phyloP scores from a whole-genome alignment of 2,888 invertebrate genomes.

The Crematogaster levior region DNA sequence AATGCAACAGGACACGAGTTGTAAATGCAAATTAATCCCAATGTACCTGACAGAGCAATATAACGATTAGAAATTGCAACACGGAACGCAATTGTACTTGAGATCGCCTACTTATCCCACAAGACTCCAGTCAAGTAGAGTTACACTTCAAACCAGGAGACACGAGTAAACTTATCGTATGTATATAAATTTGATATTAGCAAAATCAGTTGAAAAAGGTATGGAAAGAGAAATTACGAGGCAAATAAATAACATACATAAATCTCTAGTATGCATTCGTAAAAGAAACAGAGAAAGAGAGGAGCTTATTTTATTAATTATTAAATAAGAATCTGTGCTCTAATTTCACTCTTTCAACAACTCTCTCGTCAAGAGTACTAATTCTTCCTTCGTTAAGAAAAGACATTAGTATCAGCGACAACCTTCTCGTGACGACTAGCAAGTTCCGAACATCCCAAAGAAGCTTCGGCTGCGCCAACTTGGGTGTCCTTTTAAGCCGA shows the following conservation, averaged over 20 bases:
- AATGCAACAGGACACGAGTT: constrained; percentile 7
- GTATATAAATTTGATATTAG: neutral
- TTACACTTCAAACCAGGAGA: constrained; percentile 17
- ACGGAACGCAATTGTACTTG: neutral
- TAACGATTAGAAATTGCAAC: constrained; percentile 28
- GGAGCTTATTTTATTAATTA: constrained; percentile 24
- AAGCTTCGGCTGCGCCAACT: constrained; percentile 64
- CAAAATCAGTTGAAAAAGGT: constrained; percentile 7
- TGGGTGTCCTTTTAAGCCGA: constrained; percentile 67
- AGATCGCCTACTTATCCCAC: constrained; percentile 19
- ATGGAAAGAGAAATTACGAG: neutral
- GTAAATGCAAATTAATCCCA: constrained; percentile 20
- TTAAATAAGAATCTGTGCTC: constrained; percentile 46
- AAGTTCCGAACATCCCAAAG: constrained; percentile 66
- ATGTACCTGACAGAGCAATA: constrained; percentile 4
- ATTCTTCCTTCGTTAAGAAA: constrained; percentile 53
- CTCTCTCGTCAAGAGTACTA: constrained; percentile 31
- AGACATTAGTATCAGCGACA: constrained; percentile 53
- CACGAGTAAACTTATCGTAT: constrained; percentile 2
- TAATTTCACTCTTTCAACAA: constrained; percentile 46
- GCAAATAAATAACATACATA: neutral
- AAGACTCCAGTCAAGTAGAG: constrained; percentile 19
- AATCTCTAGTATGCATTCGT: neutral
- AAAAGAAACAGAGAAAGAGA: neutral
- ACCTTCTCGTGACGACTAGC: constrained; percentile 56